Percentiles rank a stretch among this genome's conserved stretches.
phyloP scores from a whole-genome alignment of 2,113 vertebrate genomes.

The Lepus europaeus region DNA sequence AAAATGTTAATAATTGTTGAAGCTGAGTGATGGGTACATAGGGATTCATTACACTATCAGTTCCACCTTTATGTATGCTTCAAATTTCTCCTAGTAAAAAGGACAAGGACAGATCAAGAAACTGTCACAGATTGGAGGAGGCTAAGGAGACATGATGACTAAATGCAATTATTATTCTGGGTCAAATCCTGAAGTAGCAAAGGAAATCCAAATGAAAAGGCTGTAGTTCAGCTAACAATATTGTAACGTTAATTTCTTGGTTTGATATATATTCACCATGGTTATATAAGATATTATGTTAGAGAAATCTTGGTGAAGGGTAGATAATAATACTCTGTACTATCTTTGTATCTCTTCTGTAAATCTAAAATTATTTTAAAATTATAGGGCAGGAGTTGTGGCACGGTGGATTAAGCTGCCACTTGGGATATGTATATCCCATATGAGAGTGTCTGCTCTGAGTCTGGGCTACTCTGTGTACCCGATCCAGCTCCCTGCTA shows the following conservation, averaged over 20 bases:
- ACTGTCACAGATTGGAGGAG: not conserved
- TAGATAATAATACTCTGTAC: not conserved
- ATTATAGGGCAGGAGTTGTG: not conserved
- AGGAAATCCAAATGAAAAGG: constrained; percentile 19
- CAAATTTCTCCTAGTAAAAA: constrained; percentile 44
- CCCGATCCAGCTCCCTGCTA: no score
- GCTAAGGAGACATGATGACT: not conserved
- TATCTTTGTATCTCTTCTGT: constrained; percentile 23
- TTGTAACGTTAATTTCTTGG: constrained; percentile 28
- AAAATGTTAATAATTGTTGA: not conserved
- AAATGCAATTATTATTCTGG: constrained; percentile 27
- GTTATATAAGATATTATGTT: constrained; percentile 29
- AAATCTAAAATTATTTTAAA: constrained; percentile 61
- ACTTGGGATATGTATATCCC: no score
- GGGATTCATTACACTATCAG: no score
- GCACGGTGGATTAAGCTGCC: no score
- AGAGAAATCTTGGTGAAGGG: not conserved
- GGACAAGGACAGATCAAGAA: constrained; percentile 16
- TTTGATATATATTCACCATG: constrained; percentile 1
- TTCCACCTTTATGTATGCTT: not conserved
- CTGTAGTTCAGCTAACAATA: constrained; percentile 16
- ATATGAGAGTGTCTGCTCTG: no score
- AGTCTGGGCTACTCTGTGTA: no score
- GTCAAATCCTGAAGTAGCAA: constrained; percentile 35
- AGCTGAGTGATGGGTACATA: no score